phyloP scores from a whole-genome alignment of 2,113 vertebrate species.

The Mustela nigripes region DNA sequence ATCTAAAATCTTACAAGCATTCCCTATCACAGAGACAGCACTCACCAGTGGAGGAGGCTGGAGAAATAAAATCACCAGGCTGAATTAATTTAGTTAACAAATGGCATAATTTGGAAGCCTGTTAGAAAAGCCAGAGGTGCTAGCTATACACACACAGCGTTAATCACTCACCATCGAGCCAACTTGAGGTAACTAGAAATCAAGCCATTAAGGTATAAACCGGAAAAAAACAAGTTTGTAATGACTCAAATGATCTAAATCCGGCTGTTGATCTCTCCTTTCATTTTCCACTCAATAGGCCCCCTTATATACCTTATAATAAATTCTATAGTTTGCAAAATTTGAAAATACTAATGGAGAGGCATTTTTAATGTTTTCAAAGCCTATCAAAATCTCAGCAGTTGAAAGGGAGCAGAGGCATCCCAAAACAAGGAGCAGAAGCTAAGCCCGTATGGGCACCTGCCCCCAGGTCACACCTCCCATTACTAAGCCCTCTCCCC shows the following conservation, averaged over 20 bases:
- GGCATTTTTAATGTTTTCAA: neutral
- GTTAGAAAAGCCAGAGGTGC: conserved; percentile 23
- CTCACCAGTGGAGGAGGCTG: neutral
- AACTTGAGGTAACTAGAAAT: neutral
- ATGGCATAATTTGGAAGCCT: conserved; percentile 26
- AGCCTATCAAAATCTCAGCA: neutral
- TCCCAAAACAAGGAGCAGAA: neutral
- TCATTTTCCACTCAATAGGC: neutral
- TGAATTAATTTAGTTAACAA: conserved; percentile 65
- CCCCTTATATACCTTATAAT: neutral
- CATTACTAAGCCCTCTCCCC: fast-evolving
- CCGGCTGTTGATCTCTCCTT: neutral
- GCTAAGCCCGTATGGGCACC: fast-evolving
- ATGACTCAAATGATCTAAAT: conserved; percentile 21
- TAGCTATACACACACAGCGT: neutral
- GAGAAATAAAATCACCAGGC: neutral
- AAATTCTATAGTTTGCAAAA: neutral
- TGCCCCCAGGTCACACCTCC: too few relatives aligned
- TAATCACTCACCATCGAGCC: conserved; percentile 25
- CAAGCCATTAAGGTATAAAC: neutral
- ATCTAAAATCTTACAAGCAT: neutral
- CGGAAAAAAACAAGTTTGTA: neutral
- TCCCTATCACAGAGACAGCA: neutral
- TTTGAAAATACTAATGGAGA: neutral
- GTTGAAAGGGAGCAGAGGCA: neutral